Percentiles rank a stretch among this genome's conserved stretches.
Conservation (phyloP, 2,888 invertebrate genomes). For the Oscheius sp. region DNA sequence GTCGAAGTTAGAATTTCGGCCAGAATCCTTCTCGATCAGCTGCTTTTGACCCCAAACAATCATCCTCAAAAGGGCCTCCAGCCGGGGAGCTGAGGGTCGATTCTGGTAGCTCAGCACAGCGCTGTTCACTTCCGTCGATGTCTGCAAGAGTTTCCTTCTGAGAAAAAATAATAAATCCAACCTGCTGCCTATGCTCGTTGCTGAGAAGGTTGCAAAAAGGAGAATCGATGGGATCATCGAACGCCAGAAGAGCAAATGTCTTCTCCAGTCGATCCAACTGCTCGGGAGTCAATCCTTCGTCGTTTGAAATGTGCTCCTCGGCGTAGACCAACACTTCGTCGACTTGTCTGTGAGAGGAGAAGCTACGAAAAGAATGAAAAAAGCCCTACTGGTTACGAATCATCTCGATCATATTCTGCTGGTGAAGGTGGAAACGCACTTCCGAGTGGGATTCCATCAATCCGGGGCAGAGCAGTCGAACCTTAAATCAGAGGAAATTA, state of each 20-base stretch:
- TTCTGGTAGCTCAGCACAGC: constrained; percentile 10
- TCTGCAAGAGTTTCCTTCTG: constrained; percentile 5
- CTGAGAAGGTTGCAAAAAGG: constrained; percentile 11
- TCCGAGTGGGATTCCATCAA: constrained; percentile 5
- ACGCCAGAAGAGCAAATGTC: constrained; percentile 23
- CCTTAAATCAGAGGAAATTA: neutral
- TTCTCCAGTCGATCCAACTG: constrained; percentile 18
- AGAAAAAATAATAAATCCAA: too few relatives aligned
- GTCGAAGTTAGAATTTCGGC: neutral
- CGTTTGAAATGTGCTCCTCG: constrained; percentile 8
- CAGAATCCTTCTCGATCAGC: neutral
- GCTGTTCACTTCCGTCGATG: constrained; percentile 16
- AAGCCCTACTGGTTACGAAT: constrained; percentile 4
- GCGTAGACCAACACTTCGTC: constrained; percentile 10
- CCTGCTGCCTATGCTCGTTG: constrained; percentile 8
- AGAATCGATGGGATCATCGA: constrained; percentile 6
- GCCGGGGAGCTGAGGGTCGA: constrained; percentile 21
- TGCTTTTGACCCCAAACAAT: constrained; percentile 16
- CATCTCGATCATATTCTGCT: constrained; percentile 25
- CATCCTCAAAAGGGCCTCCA: constrained; percentile 18
- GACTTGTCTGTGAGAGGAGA: constrained; percentile 1
- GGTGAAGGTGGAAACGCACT: constrained; percentile 21
- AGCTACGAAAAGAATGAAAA: neutral
- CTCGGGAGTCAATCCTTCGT: neutral
- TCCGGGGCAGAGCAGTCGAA: constrained; percentile 1